Base-by-base conservation (phyloP, 2,797 vertebrate genomes). In the Danio aesculapii region DNA sequence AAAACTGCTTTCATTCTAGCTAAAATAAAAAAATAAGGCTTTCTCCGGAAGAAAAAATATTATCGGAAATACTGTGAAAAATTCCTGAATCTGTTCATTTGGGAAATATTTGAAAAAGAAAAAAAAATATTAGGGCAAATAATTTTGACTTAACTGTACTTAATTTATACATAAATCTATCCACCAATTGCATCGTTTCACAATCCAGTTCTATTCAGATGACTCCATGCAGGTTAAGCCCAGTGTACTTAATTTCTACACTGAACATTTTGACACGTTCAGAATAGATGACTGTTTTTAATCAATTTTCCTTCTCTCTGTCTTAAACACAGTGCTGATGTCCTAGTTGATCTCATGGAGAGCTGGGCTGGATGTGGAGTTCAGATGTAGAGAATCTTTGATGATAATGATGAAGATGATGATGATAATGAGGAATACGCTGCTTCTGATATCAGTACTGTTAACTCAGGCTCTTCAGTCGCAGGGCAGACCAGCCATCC, bases 351-450 rank as follows among this genome's bases (percentile, higher is more conserved):
- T 70, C 88, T 91, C 81, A 81, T 89, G 89, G 84, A 85, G 83
- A 81, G 84, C 86, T 84, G 88, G 46, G 9, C 77, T 68, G 63
- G 66, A 71, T 66, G 30, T 47, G 53, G 49, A 81, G 64, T 90
- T 49, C 89, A 85, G 90, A 89, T 90, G 79, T 95, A 94, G 92
- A 90, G 88, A 88, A 86, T 58, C 79, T 85, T 89, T 44, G 3
- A 16, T 64, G 13, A 21, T 67, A 8, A 46, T 49, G 13, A 69
- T 89, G 88, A 87, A 88, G 89, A 94, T 92, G 91, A 94, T 91
- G 92, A 90, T 91, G 89, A 90, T 88, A 87, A 92, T 88, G 88
- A 92, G 89, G 87, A 91, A 89, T 64, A 61, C 91, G 86, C 89
- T 93, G 84, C 88, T 95, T 85, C 81, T 92, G 19, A 43, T 84